Evolutionary conservation across 2,113 vertebrate species (phyloP), one percentile per base, ranked within the genome.

Genomic region (Sceloporus tristichus): DNA sequence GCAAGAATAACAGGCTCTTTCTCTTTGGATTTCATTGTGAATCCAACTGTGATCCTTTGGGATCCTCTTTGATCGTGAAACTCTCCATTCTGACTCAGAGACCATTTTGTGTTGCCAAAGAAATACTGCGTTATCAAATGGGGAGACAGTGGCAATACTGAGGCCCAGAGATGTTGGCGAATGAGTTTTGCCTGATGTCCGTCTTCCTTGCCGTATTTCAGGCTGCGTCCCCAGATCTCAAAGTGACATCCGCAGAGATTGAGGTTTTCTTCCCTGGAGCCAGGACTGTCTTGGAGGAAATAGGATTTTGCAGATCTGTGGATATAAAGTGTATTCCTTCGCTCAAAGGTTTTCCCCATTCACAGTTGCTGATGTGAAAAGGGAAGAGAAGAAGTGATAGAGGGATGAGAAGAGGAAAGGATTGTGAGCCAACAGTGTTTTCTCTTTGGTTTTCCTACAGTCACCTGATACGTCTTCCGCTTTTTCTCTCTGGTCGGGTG

Each of bases 1-100:
- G 85, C 92, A 95, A 81, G 89, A 97, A 91, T 99, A 96, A 98
- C 71, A 85, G 87, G 42, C 79, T 65, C 9, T 80, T 74, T 62
- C 59, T 1, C 16, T 62, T 62, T 53, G 34, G 16, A 82, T 73
- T 85, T 88, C 1, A 29, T 40, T 53, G 29, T 27, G 0, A 0
- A 3, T 84, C 56, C 29, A 40, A 65, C 38, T 48, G 11, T 16
- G 8, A 23, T 5, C 0, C 40, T 56, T 18, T 40, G 5, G n/a
- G 84, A 38, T 85, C 75, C 16, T 3, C 74, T 4, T n/a, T 94
- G 91, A 90, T 91, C 5, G 1, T 66, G 38, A 66, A 79, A 75
- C 25, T 87, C 71, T 59, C 5, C 1, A 13, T 66, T 91, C 75
- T 0, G 68, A 90, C 70, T 89, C 89, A 85, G 81, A 81, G 62